phyloP scores from a whole-genome alignment of 1,140 invertebrate species.

The Argopecten irradians region DNA sequence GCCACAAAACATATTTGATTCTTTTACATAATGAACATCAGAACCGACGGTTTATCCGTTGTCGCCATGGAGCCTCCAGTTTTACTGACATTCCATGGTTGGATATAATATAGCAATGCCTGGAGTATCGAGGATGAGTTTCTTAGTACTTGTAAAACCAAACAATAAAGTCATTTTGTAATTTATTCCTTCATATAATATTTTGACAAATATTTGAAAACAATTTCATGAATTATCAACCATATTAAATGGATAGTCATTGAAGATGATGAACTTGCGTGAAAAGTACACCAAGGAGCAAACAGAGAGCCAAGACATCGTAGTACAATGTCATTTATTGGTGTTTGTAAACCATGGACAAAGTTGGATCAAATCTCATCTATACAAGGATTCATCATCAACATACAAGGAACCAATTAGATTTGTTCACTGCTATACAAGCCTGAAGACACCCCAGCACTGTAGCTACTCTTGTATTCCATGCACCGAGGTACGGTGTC shows the following conservation, averaged over 20 bases:
- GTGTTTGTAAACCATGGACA: neutral
- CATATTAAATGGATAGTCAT: neutral
- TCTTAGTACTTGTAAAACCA: neutral
- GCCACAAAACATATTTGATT: too few species aligned
- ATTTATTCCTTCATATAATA: neutral
- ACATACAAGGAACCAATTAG: neutral
- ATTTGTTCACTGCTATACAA: conserved; percentile 15
- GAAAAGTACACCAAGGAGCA: neutral
- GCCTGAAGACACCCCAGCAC: neutral
- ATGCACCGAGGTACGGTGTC: neutral
- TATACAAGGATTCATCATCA: neutral
- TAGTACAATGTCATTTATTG: neutral
- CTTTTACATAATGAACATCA: too few species aligned
- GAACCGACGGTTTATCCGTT: too few species aligned
- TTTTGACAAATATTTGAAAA: neutral
- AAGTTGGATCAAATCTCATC: neutral
- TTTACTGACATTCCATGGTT: too few species aligned
- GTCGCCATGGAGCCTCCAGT: too few species aligned
- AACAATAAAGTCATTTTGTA: neutral
- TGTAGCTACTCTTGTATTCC: neutral
- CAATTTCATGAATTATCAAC: neutral
- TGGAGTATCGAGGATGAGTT: too few species aligned
- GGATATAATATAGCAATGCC: too few species aligned
- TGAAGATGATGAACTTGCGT: neutral
- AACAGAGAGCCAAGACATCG: neutral